Base-by-base conservation (phyloP, 2,888 invertebrate species). In the Pseudococcus jackbeardsleyi region DNA sequence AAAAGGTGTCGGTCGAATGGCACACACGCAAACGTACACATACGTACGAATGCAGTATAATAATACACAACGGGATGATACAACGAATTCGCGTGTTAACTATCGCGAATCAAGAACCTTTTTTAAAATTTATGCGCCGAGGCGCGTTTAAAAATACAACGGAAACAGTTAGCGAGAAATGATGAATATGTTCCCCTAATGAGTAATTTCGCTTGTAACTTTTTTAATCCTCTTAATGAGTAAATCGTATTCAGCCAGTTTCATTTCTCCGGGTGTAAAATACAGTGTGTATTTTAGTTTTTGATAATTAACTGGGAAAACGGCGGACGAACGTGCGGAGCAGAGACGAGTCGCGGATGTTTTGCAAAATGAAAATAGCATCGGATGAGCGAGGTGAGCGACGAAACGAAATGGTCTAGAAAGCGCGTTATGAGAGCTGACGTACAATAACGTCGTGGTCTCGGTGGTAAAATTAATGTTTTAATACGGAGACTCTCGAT, bases 211-310 rank as follows among this genome's bases (percentile, higher is more conserved):
- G 79, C 79, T 82, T 82, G 46, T 82, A 46, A 82, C 79, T 82
- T 82, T 82, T 82, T 82, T 82, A 82, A 46, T 82, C 79, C 79
- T 82, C 79, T 82, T 82, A 82, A 82, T 82, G 79, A 46, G 79
- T 22, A 82, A 82, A 82, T 82, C 79, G 79, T 82, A 82, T 82
- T 82, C 79, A 82, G 46, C 79, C 46, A 82, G 39, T 82, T 82
- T 82, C 46, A 46, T 46, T 82, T 82, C 33, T 17, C 19, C 11
- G 26, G 33, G 72, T 33, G 72, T 33, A 72, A 33, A 64, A 64
- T 64, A 22, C 22, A 64, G 22, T 22, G 64, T 64, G 22, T 72
- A 72, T 33, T 72, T 33, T 72, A 72, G 72, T 33, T 72, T 33
- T 72, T 72, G 72, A 72, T 72, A 72, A 72, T 72, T 72, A 72